Conservation (phyloP, 2,888 invertebrate species). For the Melieria omissa region DNA sequence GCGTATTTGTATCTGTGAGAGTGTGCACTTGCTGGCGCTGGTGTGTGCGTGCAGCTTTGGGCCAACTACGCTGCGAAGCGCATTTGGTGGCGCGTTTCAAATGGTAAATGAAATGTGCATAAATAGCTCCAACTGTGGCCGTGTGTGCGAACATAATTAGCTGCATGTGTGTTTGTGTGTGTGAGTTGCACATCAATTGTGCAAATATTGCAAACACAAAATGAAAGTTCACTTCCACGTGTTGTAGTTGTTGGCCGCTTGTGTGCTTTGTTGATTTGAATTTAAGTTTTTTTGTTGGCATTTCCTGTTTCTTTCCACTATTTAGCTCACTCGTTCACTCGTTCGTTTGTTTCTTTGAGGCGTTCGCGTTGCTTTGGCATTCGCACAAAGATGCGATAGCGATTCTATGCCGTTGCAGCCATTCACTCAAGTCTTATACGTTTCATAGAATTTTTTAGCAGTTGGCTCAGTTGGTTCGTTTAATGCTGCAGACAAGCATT, state of each 20-base stretch:
- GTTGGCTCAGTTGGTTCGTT: neutral
- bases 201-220: constrained; percentile 14
- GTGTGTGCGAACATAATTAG: neutral
- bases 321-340: neutral
- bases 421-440: neutral
- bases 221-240: constrained; percentile 2
- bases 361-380: neutral
- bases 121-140: neutral
- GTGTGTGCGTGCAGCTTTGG: no score
- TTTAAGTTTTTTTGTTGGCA: neutral
- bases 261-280: neutral
- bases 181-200: constrained; percentile 13
- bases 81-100: no score
- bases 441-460: neutral
- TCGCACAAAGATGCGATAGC: no score
- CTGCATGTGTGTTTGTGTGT: constrained; percentile 3
- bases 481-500: neutral
- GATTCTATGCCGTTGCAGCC: neutral
- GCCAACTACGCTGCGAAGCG: no score
- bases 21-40: no score
- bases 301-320: neutral
- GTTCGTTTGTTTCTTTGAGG: neutral
- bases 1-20: no score
- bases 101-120: no score
- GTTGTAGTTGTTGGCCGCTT: neutral